Base-by-base conservation (phyloP, 2,888 invertebrate genomes). In the Lissonota sp. region DNA sequence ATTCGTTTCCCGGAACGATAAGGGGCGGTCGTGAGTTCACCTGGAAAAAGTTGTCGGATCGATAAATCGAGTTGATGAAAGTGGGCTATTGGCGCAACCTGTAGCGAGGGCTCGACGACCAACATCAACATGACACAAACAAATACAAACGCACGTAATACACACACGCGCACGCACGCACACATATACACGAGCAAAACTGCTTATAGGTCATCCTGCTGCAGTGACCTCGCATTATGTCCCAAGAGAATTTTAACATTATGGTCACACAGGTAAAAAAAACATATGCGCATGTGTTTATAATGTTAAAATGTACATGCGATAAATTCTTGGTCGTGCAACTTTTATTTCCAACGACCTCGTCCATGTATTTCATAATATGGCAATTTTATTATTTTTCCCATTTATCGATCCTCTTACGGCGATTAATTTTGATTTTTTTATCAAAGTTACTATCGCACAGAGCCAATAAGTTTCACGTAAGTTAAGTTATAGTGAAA, bases 11-110 rank as follows among this genome's bases (percentile, higher is more conserved):
- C 64, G 60, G 78, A 78, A 70, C 49, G 70, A 26, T 26, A 26
- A 26, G 26, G 26, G 26, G 26, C 26, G 26, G 26, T 78, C 71
- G 39, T 73, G 58, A 70, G 77, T 77, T 81, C 77, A 73, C 77
- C 80, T 81, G 74, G 78, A 81, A 78, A 81, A 80, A 77, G 81
- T 81, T 69, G 70, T 64, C 55, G 81, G 81, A 81, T 81, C 81
- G 66, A 81, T 81, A 78, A 81, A 78, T 81, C 74, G 78, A 81
- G 81, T 81, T 78, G 74, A 81, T 60, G 81, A 78, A 81, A 81
- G 81, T 81, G 81, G 81, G 81, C 81, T 81, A 81, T 81, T 70
- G 81, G 78, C 74, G 80, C 78, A 81, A 81, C 81, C 78, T 81
- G 81, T 81, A 74, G 81, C 81, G 60, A 70, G 75, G 70, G 53